Evolutionary conservation across 2,888 invertebrate genomes (phyloP).

Genomic region (Odontocerum albicorne): DNA sequence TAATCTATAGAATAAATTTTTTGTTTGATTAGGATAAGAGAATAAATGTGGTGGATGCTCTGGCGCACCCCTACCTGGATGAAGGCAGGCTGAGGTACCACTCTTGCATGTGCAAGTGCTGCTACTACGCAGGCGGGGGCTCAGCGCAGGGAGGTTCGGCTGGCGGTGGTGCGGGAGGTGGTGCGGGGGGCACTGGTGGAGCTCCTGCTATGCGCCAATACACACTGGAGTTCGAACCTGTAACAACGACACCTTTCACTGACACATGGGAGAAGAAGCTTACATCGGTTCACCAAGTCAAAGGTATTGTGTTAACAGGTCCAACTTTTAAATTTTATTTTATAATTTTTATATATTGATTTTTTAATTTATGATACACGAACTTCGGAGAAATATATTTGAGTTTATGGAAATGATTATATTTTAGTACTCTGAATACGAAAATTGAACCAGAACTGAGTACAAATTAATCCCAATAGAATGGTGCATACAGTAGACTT

Average conservation of each 20-base stretch:
- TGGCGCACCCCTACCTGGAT: conserved; percentile 96
- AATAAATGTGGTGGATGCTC: conserved; percentile 91
- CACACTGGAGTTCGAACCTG: conserved; percentile 89
- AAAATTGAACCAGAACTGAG: too few relatives aligned
- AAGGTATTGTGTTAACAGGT: too few relatives aligned
- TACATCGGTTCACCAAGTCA: conserved; percentile 89
- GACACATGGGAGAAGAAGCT: conserved; percentile 97
- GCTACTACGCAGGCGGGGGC: conserved; percentile 76
- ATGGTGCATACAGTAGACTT: too few relatives aligned
- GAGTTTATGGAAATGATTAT: too few relatives aligned
- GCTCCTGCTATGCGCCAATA: conserved; percentile 76
- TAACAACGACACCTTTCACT: conserved; percentile 88
- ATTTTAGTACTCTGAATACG: too few relatives aligned
- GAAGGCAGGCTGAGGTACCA: conserved; percentile 98
- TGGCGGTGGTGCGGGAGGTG: conserved; percentile 42
- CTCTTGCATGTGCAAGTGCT: conserved; percentile 99
- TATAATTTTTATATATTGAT: too few relatives aligned
- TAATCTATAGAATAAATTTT: not conserved
- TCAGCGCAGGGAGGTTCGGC: conserved; percentile 45
- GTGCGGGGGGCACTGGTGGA: conserved; percentile 46
- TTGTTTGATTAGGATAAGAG: conserved; percentile 74
- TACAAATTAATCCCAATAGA: too few relatives aligned
- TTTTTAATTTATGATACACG: too few relatives aligned
- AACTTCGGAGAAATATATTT: too few relatives aligned
- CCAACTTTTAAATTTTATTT: too few relatives aligned